These are phyloP conservation scores for Mormoops blainvillei DNA, from an alignment of 2,113 vertebrate species.

Conservation along the genomic window DNA sequence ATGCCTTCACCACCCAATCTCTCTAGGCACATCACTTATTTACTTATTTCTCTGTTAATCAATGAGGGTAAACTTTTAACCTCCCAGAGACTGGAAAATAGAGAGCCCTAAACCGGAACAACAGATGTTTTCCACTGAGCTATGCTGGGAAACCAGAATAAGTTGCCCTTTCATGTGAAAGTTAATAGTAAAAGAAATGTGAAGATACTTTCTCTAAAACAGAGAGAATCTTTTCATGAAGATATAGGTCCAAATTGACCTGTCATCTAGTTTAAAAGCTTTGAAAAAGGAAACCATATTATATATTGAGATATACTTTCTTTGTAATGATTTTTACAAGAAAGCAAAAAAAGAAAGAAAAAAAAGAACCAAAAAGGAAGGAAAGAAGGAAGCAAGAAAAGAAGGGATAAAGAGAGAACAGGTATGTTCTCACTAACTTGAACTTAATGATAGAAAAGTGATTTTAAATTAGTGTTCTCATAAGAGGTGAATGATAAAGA, in stretches of 20 bases:
- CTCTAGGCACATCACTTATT: neutral
- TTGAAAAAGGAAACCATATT: neutral
- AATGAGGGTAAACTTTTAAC: slow-evolving; percentile 10
- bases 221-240: neutral
- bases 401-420: neutral
- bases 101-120: neutral
- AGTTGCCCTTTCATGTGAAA: neutral
- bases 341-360: neutral
- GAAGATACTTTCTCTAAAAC: neutral
- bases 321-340: neutral
- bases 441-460: neutral
- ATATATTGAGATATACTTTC: neutral
- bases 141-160: neutral
- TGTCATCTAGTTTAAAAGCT: neutral
- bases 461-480: neutral
- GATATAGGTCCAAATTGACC: neutral
- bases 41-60: slow-evolving; percentile 27
- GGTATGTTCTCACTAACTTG: neutral
- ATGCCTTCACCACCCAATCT: neutral
- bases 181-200: neutral
- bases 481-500: neutral
- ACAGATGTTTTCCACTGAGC: neutral
- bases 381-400: neutral
- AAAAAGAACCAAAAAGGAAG: neutral
- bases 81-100: slow-evolving; percentile 1